Conservation (phyloP, 2,113 vertebrate genomes). For the Phrynocephalus versicolor region DNA sequence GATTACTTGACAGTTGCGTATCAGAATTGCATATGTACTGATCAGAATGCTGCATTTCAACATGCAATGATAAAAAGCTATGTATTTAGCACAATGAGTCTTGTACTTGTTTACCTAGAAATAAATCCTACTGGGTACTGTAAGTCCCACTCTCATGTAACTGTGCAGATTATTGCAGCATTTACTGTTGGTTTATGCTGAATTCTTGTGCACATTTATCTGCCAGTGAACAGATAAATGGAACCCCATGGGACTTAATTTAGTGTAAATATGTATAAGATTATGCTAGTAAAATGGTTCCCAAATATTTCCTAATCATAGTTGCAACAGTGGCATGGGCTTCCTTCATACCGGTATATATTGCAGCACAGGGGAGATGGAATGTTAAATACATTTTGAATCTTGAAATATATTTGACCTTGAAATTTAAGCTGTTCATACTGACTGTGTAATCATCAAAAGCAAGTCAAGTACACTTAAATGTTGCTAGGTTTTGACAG, state of each 20-base stretch:
- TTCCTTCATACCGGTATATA: constrained; percentile 16
- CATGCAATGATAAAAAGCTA: no score
- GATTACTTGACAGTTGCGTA: no score
- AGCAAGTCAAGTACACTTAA: no score
- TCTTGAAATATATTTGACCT: neutral
- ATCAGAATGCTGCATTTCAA: no score
- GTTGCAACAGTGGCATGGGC: neutral
- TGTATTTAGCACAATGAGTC: no score
- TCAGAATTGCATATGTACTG: no score
- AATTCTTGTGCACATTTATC: neutral
- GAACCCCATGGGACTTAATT: neutral
- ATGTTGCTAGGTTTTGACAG: neutral
- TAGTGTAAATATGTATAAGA: neutral
- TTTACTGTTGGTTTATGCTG: no score
- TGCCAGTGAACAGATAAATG: neutral
- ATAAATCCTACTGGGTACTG: no score
- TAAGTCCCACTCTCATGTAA: no score
- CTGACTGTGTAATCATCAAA: neutral
- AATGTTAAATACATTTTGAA: neutral
- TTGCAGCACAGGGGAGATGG: neutral
- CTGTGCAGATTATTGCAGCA: no score
- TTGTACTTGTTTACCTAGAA: no score
- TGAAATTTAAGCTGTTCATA: neutral
- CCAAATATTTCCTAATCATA: neutral
- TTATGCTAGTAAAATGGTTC: neutral